These are phyloP conservation scores for Andrena chrysosceles DNA, from an alignment of 2,888 invertebrate genomes.

Conservation along the genomic window DNA sequence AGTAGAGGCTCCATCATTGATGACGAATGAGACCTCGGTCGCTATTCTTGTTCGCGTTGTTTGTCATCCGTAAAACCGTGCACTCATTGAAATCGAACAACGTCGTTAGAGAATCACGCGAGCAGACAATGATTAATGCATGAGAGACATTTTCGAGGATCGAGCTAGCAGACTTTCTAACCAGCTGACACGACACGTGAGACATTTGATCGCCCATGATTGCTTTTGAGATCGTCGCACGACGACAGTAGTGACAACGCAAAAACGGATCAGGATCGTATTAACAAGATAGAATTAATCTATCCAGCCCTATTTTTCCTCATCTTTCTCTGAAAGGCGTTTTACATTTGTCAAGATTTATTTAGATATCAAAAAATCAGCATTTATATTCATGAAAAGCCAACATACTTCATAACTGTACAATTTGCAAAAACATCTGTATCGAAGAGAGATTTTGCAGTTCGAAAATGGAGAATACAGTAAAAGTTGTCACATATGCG, in stretches of 20 bases:
- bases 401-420: too few species aligned
- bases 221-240: conserved; percentile 61
- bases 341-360: background rate
- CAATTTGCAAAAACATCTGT: too few species aligned
- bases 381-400: too few species aligned
- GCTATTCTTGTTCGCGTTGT: conserved; percentile 17
- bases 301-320: conserved; percentile 38
- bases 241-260: conserved; percentile 65
- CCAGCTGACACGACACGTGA: conserved; percentile 64
- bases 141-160: conserved; percentile 80
- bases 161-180: conserved; percentile 72
- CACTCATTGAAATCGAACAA: conserved; percentile 61
- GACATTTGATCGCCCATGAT: conserved; percentile 67
- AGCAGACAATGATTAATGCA: conserved; percentile 80
- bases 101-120: conserved; percentile 61
- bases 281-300: conserved; percentile 45
- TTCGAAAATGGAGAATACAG: background rate
- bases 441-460: too few species aligned
- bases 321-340: background rate
- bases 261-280: conserved; percentile 46
- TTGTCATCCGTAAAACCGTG: conserved; percentile 36
- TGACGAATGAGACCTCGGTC: conserved; percentile 17
- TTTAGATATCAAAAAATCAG: too few species aligned
- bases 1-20: conserved; percentile 26
- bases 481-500: background rate